Evolutionary conservation across 2,888 invertebrate species (phyloP).

Genomic region (Scelioninae gen. 2): DNA sequence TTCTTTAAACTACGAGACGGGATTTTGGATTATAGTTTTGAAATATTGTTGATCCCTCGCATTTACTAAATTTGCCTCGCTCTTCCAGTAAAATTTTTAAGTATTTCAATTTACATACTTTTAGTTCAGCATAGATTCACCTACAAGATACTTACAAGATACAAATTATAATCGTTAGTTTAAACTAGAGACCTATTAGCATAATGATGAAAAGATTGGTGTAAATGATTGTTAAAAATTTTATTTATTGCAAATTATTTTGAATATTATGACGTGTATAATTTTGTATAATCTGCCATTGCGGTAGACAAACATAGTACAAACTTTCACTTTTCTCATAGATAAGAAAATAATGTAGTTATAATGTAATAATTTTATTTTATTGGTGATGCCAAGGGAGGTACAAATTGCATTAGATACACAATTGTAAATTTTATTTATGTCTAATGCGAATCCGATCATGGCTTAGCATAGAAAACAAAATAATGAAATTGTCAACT

Average conservation of each 20-base stretch:
- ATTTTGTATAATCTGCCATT: slow-evolving; percentile 13
- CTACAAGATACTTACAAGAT: slow-evolving; percentile 43
- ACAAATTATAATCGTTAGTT: slow-evolving; percentile 41
- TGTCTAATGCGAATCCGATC: slow-evolving; percentile 1
- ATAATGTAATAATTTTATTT: slow-evolving; percentile 24
- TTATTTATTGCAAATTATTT: slow-evolving; percentile 8
- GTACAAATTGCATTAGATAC: slow-evolving; percentile 22
- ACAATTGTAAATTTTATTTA: slow-evolving; percentile 1
- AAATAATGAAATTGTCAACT: slow-evolving; percentile 2
- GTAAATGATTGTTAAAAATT: slow-evolving; percentile 2
- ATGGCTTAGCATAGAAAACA: slow-evolving; percentile 1
- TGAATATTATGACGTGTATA: slow-evolving; percentile 6
- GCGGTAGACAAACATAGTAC: slow-evolving; percentile 39
- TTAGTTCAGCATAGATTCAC: slow-evolving; percentile 31
- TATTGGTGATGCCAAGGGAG: slow-evolving; percentile 34
- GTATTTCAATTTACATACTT: slow-evolving; percentile 25
- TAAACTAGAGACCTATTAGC: slow-evolving; percentile 33
- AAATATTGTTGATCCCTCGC: too few relatives aligned
- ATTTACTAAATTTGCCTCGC: too few relatives aligned
- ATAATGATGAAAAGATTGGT: slow-evolving; percentile 35
- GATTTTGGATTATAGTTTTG: too few relatives aligned
- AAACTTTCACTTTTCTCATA: slow-evolving; percentile 44
- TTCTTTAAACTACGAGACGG: too few relatives aligned
- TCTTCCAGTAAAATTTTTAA: too few relatives aligned
- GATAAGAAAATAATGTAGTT: slow-evolving; percentile 35